Conservation (phyloP, 2,888 invertebrate species). For the Leptinotarsa peninsularis region DNA sequence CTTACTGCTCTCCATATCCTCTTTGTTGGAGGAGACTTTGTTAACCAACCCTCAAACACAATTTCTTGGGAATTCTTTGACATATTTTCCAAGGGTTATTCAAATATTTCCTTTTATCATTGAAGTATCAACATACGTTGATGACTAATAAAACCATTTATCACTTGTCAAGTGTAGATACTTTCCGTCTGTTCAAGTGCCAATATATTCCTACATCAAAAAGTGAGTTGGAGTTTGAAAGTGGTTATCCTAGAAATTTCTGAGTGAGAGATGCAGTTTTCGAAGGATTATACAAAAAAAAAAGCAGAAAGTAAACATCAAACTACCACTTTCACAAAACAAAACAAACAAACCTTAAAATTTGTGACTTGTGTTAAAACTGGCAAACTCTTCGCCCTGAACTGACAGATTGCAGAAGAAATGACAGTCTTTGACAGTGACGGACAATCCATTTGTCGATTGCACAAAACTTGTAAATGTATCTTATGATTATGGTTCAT, state of each 20-base stretch:
- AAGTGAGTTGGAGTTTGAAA: neutral
- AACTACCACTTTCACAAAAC: too few species aligned
- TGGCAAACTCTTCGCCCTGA: too few species aligned
- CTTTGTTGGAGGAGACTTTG: conserved; percentile 94
- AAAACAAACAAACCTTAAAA: too few species aligned
- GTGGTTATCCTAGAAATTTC: neutral
- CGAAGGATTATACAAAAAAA: neutral
- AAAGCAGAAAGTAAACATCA: neutral
- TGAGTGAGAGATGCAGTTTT: too few species aligned
- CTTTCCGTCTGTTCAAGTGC: conserved; percentile 2
- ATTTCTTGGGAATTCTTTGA: conserved; percentile 74
- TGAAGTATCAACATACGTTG: conserved; percentile 35
- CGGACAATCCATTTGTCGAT: too few species aligned
- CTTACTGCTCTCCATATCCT: conserved; percentile 94
- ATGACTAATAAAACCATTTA: conserved; percentile 33
- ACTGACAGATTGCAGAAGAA: too few species aligned
- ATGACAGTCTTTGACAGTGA: too few species aligned
- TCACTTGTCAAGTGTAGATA: conserved; percentile 30
- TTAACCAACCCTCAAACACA: conserved; percentile 93
- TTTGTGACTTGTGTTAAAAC: too few species aligned
- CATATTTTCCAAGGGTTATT: conserved; percentile 55
- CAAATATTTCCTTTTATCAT: conserved; percentile 18
- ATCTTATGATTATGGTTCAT: too few species aligned
- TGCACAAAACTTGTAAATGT: too few species aligned
- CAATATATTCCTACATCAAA: neutral